Base-by-base conservation (phyloP, 2,797 vertebrate genomes). In the Odontamblyopus lacepedii region DNA sequence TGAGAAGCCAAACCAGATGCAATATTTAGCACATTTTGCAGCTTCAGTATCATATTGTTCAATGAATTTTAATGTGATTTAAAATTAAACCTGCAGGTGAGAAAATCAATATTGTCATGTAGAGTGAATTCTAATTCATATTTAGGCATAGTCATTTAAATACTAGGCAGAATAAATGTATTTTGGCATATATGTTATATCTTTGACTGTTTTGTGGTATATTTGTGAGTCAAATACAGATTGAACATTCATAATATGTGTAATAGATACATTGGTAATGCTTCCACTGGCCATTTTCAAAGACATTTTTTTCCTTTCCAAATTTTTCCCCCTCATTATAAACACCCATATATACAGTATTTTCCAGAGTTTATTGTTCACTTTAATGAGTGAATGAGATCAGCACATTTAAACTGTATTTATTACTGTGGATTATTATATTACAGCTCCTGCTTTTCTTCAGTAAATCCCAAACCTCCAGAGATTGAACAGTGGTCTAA, bases 11-110 rank as follows among this genome's bases (percentile, higher is more conserved):
- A 53, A 30, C 27, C 48, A 67, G 29, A 53, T 30, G 48, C 48
- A 67, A 67, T 67, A 67, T 66, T 50, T 66, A 66, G 44, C 9
- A 53, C 27, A 30, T 67, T 66, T 53, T 18, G 18, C 27, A 53
- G 27, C 50, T 19, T 53, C 50, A 6, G 65, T 67, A 53, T 67
- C 48, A 67, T 67, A 51, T 53, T 32, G 50, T 67, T 53, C 48
- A 67, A 53, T 67, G 4, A 60, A 62, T 19, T 51, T 67, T 65
- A 12, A 53, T 53, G 29, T n/a, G 50, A 65, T 65, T 29, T 65
- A 2, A 53, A 53, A 67, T 53, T 67, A 18, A 66, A 66, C 48
- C 41, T 27, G 63, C 44, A 19, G 6, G 26, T 29, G 8, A n/a
- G 48, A 67, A 53, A 67, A 67, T 67, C 65, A 32, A 67, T 53